Evolutionary conservation across 1,140 invertebrate species (phyloP).

Genomic region (Daktulosphaira vitifoliae): DNA sequence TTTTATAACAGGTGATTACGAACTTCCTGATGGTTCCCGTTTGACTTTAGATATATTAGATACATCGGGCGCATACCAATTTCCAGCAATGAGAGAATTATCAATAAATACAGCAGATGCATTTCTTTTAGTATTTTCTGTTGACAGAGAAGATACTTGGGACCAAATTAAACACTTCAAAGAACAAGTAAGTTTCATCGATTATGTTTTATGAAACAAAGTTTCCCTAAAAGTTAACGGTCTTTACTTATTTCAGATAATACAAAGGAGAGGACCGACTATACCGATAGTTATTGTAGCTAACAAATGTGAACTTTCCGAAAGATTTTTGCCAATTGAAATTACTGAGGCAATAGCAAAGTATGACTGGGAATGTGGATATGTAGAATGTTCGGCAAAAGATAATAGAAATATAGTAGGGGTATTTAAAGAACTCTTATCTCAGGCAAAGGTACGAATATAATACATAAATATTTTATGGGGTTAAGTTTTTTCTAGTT

Average conservation of each 20-base stretch:
- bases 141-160: constrained; percentile 48
- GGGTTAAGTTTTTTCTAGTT: too few relatives aligned
- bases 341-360: constrained; percentile 46
- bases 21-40: constrained; percentile 43
- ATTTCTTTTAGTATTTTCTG: constrained; percentile 50
- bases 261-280: constrained; percentile 39
- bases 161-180: constrained; percentile 45
- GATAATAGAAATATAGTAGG: constrained; percentile 45
- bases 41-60: constrained; percentile 50
- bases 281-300: constrained; percentile 51
- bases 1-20: constrained; percentile 47
- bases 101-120: constrained; percentile 51
- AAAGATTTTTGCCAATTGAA: constrained; percentile 41
- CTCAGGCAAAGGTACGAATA: constrained; percentile 46
- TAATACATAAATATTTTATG: too few relatives aligned
- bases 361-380: constrained; percentile 51
- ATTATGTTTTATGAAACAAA: too few relatives aligned
- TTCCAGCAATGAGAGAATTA: constrained; percentile 54
- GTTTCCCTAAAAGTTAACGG: too few relatives aligned
- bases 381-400: constrained; percentile 51
- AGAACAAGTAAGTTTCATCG: constrained; percentile 40
- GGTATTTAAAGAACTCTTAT: constrained; percentile 46
- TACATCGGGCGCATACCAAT: constrained; percentile 50
- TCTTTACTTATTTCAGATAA: constrained; percentile 38
- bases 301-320: constrained; percentile 48